A percentile compares a stretch with the other conserved stretches of the same genome.
phyloP scores from a whole-genome alignment of 2,888 invertebrate genomes.

The Prosapia bicincta region DNA sequence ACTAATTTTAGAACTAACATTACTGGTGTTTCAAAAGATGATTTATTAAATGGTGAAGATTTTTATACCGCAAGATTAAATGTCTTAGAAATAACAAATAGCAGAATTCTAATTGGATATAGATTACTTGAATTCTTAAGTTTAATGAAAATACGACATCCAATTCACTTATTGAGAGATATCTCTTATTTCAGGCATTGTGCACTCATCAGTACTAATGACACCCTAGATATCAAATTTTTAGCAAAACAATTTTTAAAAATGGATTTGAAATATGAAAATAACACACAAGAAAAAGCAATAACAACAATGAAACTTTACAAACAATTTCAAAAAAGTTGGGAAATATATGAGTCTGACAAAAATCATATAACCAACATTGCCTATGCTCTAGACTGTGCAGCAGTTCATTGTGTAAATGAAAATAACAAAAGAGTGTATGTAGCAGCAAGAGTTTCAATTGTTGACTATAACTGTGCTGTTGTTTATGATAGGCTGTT shows the following conservation, averaged over 20 bases:
- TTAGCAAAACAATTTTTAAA: not conserved
- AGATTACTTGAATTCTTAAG: not conserved
- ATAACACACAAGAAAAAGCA: not conserved
- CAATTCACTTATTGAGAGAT: not conserved
- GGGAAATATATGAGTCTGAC: not conserved
- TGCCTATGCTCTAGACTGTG: not conserved
- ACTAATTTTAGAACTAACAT: not conserved
- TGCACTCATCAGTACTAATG: not conserved
- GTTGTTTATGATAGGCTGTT: not conserved
- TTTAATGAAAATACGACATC: not conserved
- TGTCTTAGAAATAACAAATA: not conserved
- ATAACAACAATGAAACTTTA: not conserved
- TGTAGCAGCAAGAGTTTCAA: not conserved
- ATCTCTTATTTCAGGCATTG: not conserved
- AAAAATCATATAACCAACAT: not conserved
- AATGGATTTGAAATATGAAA: not conserved
- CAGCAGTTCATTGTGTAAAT: not conserved
- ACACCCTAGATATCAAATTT: not conserved
- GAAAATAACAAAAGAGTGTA: not conserved
- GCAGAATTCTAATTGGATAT: not conserved
- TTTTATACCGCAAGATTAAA: not conserved
- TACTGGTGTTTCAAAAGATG: not conserved
- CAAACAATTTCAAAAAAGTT: not conserved
- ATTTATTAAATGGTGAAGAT: not conserved
- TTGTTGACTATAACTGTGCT: not conserved